Percentiles rank a stretch among this genome's conserved stretches.
phyloP scores from a whole-genome alignment of 2,888 invertebrate genomes.

The Nudaria mundana region DNA sequence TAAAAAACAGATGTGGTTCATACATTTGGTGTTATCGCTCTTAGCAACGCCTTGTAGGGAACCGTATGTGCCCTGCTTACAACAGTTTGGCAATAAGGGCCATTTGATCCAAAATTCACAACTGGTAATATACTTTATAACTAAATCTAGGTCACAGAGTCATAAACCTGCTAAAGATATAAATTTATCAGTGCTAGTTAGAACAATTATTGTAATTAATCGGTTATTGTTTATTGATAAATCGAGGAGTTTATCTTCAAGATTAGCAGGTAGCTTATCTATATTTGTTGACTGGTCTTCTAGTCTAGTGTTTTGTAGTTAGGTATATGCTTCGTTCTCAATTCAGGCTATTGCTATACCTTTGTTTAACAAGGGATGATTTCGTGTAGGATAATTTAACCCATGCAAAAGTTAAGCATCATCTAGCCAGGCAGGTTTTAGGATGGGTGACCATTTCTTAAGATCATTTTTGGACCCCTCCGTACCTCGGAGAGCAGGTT shows the following conservation, averaged over 20 bases:
- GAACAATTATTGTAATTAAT: conserved; percentile 17
- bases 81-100: conserved; percentile 39
- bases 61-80: conserved; percentile 33
- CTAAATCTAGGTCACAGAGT: not conserved
- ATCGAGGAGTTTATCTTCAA: not conserved
- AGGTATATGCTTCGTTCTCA: no score
- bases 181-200: conserved; percentile 14
- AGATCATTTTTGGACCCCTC: no score
- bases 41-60: conserved; percentile 19
- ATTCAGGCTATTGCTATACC: no score
- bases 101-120: conserved; percentile 22
- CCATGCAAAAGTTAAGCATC: no score
- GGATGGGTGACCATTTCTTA: no score
- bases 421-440: no score
- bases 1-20: conserved; percentile 58
- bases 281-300: no score
- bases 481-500: no score
- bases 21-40: conserved; percentile 40
- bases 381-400: no score
- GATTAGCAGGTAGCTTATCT: not conserved
- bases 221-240: not conserved
- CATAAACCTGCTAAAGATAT: conserved; percentile 15
- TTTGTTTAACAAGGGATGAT: no score
- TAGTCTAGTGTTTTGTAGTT: no score
- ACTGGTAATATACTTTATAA: not conserved